Evolutionary conservation across 2,888 invertebrate genomes (phyloP).

Genomic region (Actias luna): DNA sequence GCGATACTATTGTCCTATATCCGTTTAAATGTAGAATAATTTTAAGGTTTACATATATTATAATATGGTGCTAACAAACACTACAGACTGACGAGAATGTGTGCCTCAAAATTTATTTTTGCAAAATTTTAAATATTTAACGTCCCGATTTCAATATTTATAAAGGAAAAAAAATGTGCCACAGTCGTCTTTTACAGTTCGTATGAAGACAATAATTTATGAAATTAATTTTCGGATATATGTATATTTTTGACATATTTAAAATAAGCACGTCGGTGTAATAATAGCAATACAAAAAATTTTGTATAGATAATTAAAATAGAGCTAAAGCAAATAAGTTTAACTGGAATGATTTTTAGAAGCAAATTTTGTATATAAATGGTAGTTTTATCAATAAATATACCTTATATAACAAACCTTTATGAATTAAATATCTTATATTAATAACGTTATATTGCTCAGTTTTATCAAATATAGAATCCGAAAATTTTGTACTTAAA

Average conservation of each 20-base stretch:
- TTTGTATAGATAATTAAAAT: too few relatives aligned
- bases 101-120: constrained; percentile 52
- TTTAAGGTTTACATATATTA: constrained; percentile 22
- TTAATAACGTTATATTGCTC: not conserved
- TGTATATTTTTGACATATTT: not conserved
- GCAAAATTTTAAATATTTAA: not conserved
- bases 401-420: not conserved
- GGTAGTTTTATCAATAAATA: not conserved
- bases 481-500: constrained; percentile 22
- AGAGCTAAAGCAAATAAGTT: too few relatives aligned
- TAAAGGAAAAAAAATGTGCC: not conserved
- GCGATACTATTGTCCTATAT: constrained; percentile 64
- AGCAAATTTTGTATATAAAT: not conserved
- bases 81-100: constrained; percentile 61
- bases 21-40: constrained; percentile 30
- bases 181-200: not conserved
- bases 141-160: not conserved
- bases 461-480: constrained; percentile 3
- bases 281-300: too few relatives aligned
- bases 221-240: not conserved
- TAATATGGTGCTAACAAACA: constrained; percentile 66
- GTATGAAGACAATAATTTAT: not conserved
- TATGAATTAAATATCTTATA: not conserved
- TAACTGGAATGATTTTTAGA: too few relatives aligned
- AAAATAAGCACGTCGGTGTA: too few relatives aligned